These are phyloP conservation scores for Macrobrachium rosenbergii DNA, from an alignment of 1,140 invertebrate species.

Conservation along the genomic window DNA sequence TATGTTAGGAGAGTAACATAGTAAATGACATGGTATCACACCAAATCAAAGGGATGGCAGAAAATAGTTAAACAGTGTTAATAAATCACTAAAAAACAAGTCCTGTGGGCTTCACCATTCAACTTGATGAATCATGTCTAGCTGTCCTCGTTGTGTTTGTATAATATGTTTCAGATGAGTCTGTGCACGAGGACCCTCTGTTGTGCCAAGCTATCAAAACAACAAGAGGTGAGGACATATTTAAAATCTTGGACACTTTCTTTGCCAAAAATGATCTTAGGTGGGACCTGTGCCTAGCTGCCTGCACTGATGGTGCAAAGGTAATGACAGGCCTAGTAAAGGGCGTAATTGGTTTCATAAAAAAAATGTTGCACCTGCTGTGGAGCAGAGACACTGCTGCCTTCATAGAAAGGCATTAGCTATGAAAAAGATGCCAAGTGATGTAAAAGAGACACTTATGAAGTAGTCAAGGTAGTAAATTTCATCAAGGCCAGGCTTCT, in stretches of 20 bases:
- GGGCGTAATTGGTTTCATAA: not conserved
- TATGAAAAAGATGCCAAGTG: no score
- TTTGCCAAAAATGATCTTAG: no score
- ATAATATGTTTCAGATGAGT: not conserved
- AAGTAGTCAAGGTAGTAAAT: no score
- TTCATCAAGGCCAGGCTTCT: no score
- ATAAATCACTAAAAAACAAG: not conserved
- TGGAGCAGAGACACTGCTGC: conserved; percentile 13
- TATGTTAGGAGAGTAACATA: conserved; percentile 21
- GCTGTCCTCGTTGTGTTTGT: no score
- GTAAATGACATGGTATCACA: no score
- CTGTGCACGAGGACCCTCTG: conserved; percentile 9
- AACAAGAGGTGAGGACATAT: not conserved
- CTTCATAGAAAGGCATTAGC: conserved; percentile 19
- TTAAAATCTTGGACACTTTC: not conserved
- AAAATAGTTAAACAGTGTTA: not conserved
- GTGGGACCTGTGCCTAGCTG: not conserved
- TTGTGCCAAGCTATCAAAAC: conserved; percentile 23
- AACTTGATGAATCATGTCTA: not conserved
- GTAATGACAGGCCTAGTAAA: conserved; percentile 18
- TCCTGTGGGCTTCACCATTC: no score
- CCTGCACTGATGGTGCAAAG: conserved; percentile 29
- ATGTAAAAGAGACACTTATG: no score
- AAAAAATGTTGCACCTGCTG: not conserved
- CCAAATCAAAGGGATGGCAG: not conserved